Conservation (phyloP, 2,888 invertebrate genomes). For the Phymatocera aterrima region DNA sequence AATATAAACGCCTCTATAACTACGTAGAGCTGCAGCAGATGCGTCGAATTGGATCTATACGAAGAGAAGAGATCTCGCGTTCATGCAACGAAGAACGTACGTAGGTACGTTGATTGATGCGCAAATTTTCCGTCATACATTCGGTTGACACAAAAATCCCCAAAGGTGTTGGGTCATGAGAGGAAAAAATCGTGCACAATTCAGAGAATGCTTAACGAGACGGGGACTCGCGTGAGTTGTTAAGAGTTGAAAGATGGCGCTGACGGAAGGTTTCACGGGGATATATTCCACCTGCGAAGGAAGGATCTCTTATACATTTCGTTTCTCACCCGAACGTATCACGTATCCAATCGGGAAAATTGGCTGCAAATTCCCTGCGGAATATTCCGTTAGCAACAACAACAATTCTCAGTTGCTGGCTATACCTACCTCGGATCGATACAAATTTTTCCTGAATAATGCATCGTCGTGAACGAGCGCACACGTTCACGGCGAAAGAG, state of each 20-base stretch:
- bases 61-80: not conserved
- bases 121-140: not conserved
- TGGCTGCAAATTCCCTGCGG: slow-evolving; percentile 40
- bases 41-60: not conserved
- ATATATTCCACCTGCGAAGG: slow-evolving; percentile 6
- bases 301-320: slow-evolving; percentile 22
- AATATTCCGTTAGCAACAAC: slow-evolving; percentile 44
- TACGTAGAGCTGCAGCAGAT: not conserved
- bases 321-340: slow-evolving; percentile 22
- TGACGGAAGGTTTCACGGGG: not conserved
- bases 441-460: slow-evolving; percentile 41
- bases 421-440: slow-evolving; percentile 1
- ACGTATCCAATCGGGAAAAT: slow-evolving; percentile 45
- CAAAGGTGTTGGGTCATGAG: not conserved
- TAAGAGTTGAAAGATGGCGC: slow-evolving; percentile 1
- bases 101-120: not conserved
- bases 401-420: slow-evolving; percentile 39
- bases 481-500: not conserved
- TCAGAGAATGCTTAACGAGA: slow-evolving; percentile 4
- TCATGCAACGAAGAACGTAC: not conserved
- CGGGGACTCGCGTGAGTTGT: not conserved
- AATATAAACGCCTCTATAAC: slow-evolving; percentile 45
- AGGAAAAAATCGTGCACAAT: not conserved
- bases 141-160: not conserved
- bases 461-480: slow-evolving; percentile 32